Base-by-base conservation (phyloP, 2,888 invertebrate genomes). In the Tachina fera region DNA sequence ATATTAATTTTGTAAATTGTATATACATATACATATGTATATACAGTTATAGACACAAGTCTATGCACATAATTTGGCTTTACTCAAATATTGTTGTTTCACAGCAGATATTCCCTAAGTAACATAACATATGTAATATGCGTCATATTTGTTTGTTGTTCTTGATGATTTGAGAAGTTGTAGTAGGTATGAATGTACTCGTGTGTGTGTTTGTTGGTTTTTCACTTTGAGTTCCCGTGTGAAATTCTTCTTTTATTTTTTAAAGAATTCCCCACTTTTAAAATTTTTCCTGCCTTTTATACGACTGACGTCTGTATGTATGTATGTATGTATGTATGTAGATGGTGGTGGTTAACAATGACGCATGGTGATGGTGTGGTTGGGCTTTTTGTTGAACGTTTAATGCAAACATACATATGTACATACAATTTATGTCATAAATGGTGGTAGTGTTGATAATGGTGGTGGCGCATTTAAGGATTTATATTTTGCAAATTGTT, bases 161-260 rank as follows among this genome's bases (percentile, higher is more conserved):
- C 65, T 58, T 83, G 82, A 77, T 77, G 71, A 77, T 72, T 82
- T 51, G 76, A 72, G 68, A 74, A 85, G 77, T 78, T 82, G 75
- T 53, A 78, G 31, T 31, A 31, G 31, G 31, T 31, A 31, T 31
- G 31, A 0, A 31, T 6, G 31, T 31, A 31, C 6, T 5, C 6
- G 6, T 31, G 31, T 31, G 4, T 31, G 4, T 31, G 31, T 31
- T 31, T 78, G 68, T 78, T 71, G 68, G 56, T 49, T 74, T 65
- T 81, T 68, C 56, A 43, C 63, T 71, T 71, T 67, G 58, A 70
- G 79, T 86, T 83, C 86, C 86, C 86, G 86, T 86, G 86, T 86
- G 86, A 86, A 86, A 86, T 79, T 86, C 82, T 65, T 74, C n/a
- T 65, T 74, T 81, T 67, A 45, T 80, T 68, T 61, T 31, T 49